Evolutionary conservation across 2,888 invertebrate genomes (phyloP).

Genomic region (Lycophotia porphyrea): DNA sequence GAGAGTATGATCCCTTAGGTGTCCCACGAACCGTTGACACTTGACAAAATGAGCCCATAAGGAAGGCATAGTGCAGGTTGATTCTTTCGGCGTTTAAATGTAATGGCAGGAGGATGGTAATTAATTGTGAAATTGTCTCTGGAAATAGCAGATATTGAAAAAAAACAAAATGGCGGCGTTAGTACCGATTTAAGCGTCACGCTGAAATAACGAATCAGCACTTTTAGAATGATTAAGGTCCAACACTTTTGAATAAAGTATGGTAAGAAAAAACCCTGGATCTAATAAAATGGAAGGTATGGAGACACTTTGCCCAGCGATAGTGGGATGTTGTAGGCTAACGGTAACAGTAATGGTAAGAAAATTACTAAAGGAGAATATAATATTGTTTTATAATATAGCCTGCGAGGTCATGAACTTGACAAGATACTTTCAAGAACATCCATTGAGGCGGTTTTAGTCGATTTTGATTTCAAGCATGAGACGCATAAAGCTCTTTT

Average conservation of each 20-base stretch:
- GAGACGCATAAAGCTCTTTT: background rate
- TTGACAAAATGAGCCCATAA: constrained; percentile 21
- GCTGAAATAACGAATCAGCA: background rate
- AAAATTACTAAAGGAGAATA: constrained; percentile 2
- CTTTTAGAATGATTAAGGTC: background rate
- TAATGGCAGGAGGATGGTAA: background rate
- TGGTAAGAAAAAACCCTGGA: background rate
- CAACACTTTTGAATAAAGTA: background rate
- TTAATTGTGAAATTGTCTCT: background rate
- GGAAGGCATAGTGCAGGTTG: background rate
- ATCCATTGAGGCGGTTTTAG: constrained; percentile 15
- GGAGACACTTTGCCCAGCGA: background rate
- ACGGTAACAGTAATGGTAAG: background rate
- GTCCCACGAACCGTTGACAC: constrained; percentile 2
- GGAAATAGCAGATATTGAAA: background rate
- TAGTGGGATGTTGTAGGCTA: background rate
- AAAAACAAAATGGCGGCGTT: constrained; percentile 1
- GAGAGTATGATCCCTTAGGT: background rate
- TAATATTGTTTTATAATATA: background rate
- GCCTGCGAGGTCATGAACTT: constrained; percentile 24
- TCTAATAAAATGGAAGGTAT: background rate
- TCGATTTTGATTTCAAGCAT: constrained; percentile 1
- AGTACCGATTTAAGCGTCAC: background rate
- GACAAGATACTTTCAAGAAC: constrained; percentile 6
- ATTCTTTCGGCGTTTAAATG: background rate